Evolutionary conservation across 2,113 vertebrate genomes (phyloP).

Genomic region (Thunnus thynnus): DNA sequence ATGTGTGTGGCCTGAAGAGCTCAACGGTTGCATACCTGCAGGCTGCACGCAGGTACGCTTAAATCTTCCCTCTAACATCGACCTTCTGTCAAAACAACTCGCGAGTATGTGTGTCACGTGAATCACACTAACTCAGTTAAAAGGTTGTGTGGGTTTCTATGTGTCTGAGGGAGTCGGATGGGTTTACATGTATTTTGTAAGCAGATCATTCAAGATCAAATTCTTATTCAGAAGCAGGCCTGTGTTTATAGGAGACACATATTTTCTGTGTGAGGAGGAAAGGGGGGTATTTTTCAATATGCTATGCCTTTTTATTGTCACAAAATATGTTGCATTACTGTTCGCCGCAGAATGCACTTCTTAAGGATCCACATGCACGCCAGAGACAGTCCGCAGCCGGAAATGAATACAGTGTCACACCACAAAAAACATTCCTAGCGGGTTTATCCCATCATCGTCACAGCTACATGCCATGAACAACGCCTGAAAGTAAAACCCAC

Average conservation of each 20-base stretch:
- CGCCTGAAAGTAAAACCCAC: constrained; percentile 40
- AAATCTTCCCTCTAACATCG: constrained; percentile 80
- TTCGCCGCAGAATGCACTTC: constrained; percentile 41
- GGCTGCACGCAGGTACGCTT: constrained; percentile 74
- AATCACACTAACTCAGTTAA: neutral
- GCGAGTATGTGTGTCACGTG: constrained; percentile 44
- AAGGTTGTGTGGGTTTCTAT: constrained; percentile 37
- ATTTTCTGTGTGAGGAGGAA: constrained; percentile 17
- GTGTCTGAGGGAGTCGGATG: constrained; percentile 16
- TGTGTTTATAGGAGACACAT: constrained; percentile 6
- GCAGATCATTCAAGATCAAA: constrained; percentile 22
- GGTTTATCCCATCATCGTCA: constrained; percentile 27
- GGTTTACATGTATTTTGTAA: constrained; percentile 5
- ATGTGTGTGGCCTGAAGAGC: constrained; percentile 73
- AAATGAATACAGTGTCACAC: constrained; percentile 49
- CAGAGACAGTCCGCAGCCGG: constrained; percentile 30
- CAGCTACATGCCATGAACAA: constrained; percentile 19
- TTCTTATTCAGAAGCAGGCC: constrained; percentile 1
- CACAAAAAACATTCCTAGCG: constrained; percentile 47
- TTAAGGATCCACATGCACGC: constrained; percentile 42
- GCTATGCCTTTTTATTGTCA: constrained; percentile 31
- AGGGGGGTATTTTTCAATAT: constrained; percentile 1
- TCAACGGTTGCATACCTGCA: constrained; percentile 77
- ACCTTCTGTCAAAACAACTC: constrained; percentile 80
- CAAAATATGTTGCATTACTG: constrained; percentile 46